These are phyloP conservation scores for Steinernema hermaphroditum DNA, from an alignment of 2,888 invertebrate genomes.

Conservation along the genomic window DNA sequence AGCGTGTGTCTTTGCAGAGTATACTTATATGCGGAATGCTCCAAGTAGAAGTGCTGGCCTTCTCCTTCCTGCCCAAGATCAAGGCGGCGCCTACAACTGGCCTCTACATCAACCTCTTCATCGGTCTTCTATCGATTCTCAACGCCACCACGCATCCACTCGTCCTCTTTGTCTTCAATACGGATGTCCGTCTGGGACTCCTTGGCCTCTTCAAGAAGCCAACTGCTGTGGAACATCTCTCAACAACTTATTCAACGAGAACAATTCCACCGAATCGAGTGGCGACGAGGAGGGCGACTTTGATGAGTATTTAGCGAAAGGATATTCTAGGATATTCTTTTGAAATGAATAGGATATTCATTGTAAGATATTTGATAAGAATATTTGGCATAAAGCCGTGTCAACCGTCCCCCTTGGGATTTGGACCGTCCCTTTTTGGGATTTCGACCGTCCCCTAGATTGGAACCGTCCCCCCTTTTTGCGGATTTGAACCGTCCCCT, in stretches of 20 bases:
- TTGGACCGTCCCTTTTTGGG: too few relatives aligned
- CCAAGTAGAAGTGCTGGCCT: background rate
- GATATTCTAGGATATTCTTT: too few relatives aligned
- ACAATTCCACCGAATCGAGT: background rate
- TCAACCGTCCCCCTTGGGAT: too few relatives aligned
- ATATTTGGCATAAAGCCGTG: too few relatives aligned
- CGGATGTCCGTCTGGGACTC: background rate
- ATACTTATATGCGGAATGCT: constrained; percentile 4
- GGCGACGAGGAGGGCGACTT: background rate
- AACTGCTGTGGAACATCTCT: background rate
- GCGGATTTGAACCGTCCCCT: too few relatives aligned
- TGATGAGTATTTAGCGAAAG: background rate
- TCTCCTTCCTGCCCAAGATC: background rate
- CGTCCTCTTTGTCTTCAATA: constrained; percentile 9
- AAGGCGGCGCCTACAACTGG: background rate
- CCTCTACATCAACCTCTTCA: background rate
- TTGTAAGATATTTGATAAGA: too few relatives aligned
- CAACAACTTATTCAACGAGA: background rate
- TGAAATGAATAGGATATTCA: too few relatives aligned
- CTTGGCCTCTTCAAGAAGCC: background rate
- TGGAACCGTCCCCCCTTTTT: too few relatives aligned
- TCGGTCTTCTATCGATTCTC: background rate
- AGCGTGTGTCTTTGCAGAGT: background rate
- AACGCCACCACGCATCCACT: background rate
- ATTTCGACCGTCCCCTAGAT: too few relatives aligned